Base-by-base conservation (phyloP, 2,113 vertebrate species). In the Crypturellus undulatus region DNA sequence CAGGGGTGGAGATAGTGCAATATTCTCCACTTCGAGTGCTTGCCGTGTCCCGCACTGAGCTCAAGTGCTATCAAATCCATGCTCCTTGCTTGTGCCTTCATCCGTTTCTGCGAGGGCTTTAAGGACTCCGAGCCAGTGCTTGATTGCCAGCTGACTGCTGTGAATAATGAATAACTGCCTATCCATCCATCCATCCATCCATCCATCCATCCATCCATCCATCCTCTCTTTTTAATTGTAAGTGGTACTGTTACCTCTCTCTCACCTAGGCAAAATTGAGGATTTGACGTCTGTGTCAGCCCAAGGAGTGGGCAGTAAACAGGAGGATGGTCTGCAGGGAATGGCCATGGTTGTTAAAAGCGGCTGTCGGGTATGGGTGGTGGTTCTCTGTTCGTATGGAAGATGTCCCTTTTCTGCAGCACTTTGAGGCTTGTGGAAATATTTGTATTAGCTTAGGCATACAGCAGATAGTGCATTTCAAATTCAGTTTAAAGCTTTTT, bases 61-160 rank as follows among this genome's bases (percentile, higher is more conserved):
- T 49, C 36, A 20, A 83, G 77, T 58, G 63, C 34, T 83, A 76
- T 68, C 68, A 83, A 26, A 36, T 75, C 22, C 3, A 0, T 0
- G 6, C 6, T 69, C 42, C 36, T 70, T 43, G 62, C 8, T 10
- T 43, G 63, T 63, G 43, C 40, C 42, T 63, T 72, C 75, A 25
- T 34, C 38, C 42, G 2, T 36, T 82, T 68, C 42, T 75, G 62
- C 3, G 0, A 0, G 1, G 8, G 20, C 47, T 21, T 26, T 62
- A 72, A 38, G 68, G 51, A 25, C 1, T 3, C 34, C 25, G 68
- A 54, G 67, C 5, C 36, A 15, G 64, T 25, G 47, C 6, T 10
- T 67, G 36, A 60, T 12, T 8, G 12, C 8, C 18, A n/a, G n/a
- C 45, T 83, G 60, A 13, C 63, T 34, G 58, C 83, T 56, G 51